Percentiles rank a stretch among this genome's conserved stretches.
phyloP scores from a whole-genome alignment of 1,140 invertebrate species.

The Hyles vespertilio region DNA sequence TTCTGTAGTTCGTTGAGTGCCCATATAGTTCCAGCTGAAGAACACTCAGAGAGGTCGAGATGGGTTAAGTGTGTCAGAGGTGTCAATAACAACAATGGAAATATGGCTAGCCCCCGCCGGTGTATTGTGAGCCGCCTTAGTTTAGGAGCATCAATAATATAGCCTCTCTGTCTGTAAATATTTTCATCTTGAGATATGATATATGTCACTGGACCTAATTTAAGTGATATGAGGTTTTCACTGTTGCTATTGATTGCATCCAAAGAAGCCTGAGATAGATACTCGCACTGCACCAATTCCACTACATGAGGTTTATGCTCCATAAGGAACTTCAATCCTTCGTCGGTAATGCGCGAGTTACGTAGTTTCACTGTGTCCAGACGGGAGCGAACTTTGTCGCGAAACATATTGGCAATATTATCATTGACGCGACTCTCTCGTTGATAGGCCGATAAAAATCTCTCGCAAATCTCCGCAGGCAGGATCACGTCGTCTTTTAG shows the following conservation, averaged over 20 bases:
- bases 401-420: constrained; percentile 83
- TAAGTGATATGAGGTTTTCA: constrained; percentile 68
- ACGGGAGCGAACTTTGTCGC: constrained; percentile 80
- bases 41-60: constrained; percentile 87
- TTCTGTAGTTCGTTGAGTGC: constrained; percentile 78
- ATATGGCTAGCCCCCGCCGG: constrained; percentile 71
- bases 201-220: constrained; percentile 46
- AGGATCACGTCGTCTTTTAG: constrained; percentile 54
- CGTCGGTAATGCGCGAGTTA: constrained; percentile 83
- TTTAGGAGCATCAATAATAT: constrained; percentile 80
- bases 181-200: constrained; percentile 40
- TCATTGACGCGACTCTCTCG: constrained; percentile 78
- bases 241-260: constrained; percentile 77
- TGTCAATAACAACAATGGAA: constrained; percentile 76
- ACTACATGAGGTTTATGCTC: constrained; percentile 84
- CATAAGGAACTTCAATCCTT: constrained; percentile 81
- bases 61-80: constrained; percentile 81
- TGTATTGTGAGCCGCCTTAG: constrained; percentile 80
- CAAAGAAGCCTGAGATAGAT: constrained; percentile 78
- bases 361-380: constrained; percentile 82
- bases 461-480: constrained; percentile 65
- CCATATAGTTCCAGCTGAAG: constrained; percentile 76
- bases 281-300: constrained; percentile 83
- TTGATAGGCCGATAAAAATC: constrained; percentile 79
- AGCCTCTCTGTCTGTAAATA: constrained; percentile 47